Conservation (phyloP, 2,797 vertebrate species). For the Ispidina lecontei region DNA sequence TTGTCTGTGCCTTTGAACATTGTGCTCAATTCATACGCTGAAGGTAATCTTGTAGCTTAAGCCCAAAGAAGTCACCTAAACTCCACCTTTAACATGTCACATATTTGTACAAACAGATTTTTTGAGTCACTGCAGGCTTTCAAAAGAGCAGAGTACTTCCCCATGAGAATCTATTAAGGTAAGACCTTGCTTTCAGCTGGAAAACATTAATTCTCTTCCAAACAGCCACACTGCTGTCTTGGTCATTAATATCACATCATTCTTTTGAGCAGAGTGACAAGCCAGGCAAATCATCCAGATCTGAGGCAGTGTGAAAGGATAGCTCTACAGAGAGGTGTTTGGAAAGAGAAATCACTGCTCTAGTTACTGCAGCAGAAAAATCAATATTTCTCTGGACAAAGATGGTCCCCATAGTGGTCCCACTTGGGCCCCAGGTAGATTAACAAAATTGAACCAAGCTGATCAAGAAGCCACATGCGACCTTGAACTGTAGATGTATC, state of each 20-base stretch:
- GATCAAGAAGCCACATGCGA: neutral
- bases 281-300: neutral
- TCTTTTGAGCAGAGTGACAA: slow-evolving; percentile 28
- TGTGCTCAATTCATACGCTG: rapidly evolving
- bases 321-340: neutral
- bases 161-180: slow-evolving; percentile 5
- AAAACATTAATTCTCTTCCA: slow-evolving; percentile 33
- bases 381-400: neutral
- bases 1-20: neutral
- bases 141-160: neutral
- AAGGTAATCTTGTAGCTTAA: neutral
- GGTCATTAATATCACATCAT: slow-evolving; percentile 32
- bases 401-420: neutral
- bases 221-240: neutral
- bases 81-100: slow-evolving; percentile 5
- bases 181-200: slow-evolving; percentile 33
- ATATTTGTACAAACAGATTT: neutral
- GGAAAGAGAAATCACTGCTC: slow-evolving; percentile 27
- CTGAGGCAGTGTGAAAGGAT: neutral
- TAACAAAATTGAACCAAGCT: neutral
- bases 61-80: neutral
- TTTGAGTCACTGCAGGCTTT: neutral
- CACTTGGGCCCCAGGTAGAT: neutral
- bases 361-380: neutral
- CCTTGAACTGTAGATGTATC: neutral